These are phyloP conservation scores for Stichodactyla mertensii DNA, from an alignment of 64 coral and sea anemone genomes.

Conservation along the genomic window DNA sequence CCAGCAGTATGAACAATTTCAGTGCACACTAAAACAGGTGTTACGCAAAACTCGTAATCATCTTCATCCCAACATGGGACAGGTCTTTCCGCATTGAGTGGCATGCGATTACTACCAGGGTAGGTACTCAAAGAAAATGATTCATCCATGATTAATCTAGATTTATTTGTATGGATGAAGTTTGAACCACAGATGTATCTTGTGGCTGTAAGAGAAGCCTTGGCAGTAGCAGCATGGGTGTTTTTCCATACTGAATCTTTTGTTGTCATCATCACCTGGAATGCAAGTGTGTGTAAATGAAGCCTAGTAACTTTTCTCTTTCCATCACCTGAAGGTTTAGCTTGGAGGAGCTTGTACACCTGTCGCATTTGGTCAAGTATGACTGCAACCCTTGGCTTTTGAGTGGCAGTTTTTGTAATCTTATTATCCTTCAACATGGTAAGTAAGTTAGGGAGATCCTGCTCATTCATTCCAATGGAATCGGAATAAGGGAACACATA, in stretches of 20 bases:
- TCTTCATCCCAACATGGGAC: constrained; percentile 92
- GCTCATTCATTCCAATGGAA: constrained; percentile 86
- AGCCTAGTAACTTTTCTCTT: constrained; percentile 64
- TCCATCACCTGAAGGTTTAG: constrained; percentile 23
- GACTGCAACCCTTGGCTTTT: constrained; percentile 79
- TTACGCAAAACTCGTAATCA: constrained; percentile 80
- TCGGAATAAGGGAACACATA: constrained; percentile 70
- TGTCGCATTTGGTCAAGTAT: constrained; percentile 80
- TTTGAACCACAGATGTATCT: constrained; percentile 79
- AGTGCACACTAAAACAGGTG: constrained; percentile 88
- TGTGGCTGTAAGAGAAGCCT: constrained; percentile 79
- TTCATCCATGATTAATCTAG: constrained; percentile 91
- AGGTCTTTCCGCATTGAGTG: constrained; percentile 66
- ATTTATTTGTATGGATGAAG: constrained; percentile 69
- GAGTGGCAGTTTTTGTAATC: constrained; percentile 68
- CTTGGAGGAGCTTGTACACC: constrained; percentile 56
- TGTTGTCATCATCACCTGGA: constrained; percentile 71
- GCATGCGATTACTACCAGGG: constrained; percentile 58
- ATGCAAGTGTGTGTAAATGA: constrained; percentile 86
- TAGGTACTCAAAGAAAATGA: constrained; percentile 75
- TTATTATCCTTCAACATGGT: constrained; percentile 62
- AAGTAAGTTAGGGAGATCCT: constrained; percentile 78
- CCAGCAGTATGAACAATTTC: constrained; percentile 78
- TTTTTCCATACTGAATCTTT: constrained; percentile 78
- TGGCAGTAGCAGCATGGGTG: constrained; percentile 58